A percentile compares a stretch with the other conserved stretches of the same genome.
These are phyloP conservation scores for Nerophis ophidion DNA, from an alignment of 2,113 vertebrate species.

Conservation along the genomic window DNA sequence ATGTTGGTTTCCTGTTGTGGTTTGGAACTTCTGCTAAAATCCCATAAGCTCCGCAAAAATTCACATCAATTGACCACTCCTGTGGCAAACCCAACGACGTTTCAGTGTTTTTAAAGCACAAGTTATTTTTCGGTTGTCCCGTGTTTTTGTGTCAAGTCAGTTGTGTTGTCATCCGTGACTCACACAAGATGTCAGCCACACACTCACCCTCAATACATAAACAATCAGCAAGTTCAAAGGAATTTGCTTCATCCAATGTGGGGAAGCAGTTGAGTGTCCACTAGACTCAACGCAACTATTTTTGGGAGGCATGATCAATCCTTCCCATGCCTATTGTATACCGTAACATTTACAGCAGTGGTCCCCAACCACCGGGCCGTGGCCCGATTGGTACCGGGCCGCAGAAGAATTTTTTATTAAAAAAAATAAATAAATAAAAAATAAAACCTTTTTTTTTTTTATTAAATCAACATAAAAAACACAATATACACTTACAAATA, in stretches of 20 bases:
- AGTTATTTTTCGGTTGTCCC: background rate
- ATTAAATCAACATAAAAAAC: too few species aligned
- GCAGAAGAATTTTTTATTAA: too few species aligned
- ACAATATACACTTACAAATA: too few species aligned
- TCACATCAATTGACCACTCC: too few species aligned
- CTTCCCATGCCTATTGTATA: too few species aligned
- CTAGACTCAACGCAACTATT: background rate
- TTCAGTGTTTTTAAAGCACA: too few species aligned
- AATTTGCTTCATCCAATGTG: background rate
- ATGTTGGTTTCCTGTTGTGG: slow-evolving; percentile 1
- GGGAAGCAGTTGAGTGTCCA: background rate
- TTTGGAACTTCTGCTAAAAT: slow-evolving; percentile 1
- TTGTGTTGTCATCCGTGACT: background rate
- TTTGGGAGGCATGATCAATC: background rate
- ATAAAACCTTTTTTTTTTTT: too few species aligned
- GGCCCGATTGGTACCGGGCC: too few species aligned
- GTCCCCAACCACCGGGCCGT: too few species aligned
- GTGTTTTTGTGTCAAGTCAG: background rate
- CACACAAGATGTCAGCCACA: background rate
- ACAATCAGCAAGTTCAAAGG: background rate
- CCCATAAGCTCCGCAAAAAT: background rate
- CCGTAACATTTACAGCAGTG: too few species aligned
- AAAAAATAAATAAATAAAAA: too few species aligned
- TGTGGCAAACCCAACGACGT: too few species aligned
- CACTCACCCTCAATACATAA: background rate